Evolutionary conservation across 1,140 invertebrate species (phyloP), one percentile per base, ranked within the genome.

Genomic region (Diorhabda elongata): DNA sequence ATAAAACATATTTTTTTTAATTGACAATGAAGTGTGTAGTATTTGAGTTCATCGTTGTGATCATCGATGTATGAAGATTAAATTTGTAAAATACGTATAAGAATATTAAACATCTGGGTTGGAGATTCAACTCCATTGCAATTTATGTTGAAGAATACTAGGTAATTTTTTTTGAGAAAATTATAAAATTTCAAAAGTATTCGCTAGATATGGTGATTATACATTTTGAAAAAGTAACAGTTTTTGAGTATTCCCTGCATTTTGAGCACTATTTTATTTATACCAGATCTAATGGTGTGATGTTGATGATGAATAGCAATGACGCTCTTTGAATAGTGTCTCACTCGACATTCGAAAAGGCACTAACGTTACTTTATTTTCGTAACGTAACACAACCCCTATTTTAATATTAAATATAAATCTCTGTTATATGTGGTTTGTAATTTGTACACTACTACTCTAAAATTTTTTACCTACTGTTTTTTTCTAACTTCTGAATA

Each of bases 261-360:
- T 67, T 67, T 60, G 65, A 67, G 65, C 65, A 67, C 65, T 56
- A 61, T 59, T 56, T 67, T 45, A 42, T 60, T 59, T 47, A 66
- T 66, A n/a, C 58, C 65, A 67, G 65, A 67, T 67, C 65, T 59
- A 42, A 58, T 44, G 58, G 57, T 52, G 65, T 45, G 58, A 60
- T 57, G 52, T 56, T 64, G 63, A 64, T 64, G 61, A 62, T 62
- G 63, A 52, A 64, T 64, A 45, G 42, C 64, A 63, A 41, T 68
- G 67, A 64, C 58, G 52, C 58, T 52, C 26, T 66, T 63, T 68
- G 66, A 69, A 70, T 78, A 76, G 76, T 79, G 79, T 81, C 79
- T 81, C 80, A 80, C 79, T 81, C 80, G 79, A 81, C 77, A 78
- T 74, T 80, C 77, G 75, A 76, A 78, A 79, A 81, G 80, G 80